Percentiles rank a stretch among this genome's conserved stretches.
Conservation (phyloP, 2,797 vertebrate genomes). For the Philypnodon macrostomus region DNA sequence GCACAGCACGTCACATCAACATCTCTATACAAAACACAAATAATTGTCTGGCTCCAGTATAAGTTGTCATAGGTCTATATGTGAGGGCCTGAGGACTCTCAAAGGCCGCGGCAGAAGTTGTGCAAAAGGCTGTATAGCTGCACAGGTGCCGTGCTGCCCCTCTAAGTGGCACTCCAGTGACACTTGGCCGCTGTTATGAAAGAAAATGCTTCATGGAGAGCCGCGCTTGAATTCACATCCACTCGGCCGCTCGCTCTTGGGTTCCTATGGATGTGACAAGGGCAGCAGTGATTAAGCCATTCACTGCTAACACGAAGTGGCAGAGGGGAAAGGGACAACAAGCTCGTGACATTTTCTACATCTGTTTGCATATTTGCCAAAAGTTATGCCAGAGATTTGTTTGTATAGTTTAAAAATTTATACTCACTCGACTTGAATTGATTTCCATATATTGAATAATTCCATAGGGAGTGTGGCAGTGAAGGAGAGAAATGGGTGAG, state of each 20-base stretch:
- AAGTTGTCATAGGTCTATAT: slow-evolving; percentile 15
- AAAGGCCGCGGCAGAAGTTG: slow-evolving; percentile 20
- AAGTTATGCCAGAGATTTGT: background rate
- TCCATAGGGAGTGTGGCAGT: slow-evolving; percentile 10
- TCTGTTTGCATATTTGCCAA: background rate
- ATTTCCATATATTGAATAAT: slow-evolving; percentile 21
- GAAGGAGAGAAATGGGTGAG: slow-evolving; percentile 4
- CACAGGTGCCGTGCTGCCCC: slow-evolving; percentile 32
- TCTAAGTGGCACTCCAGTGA: slow-evolving; percentile 49
- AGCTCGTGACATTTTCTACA: background rate
- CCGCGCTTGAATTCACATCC: slow-evolving; percentile 52
- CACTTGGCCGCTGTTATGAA: slow-evolving; percentile 35
- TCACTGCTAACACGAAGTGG: slow-evolving; percentile 33
- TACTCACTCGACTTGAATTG: slow-evolving; percentile 5
- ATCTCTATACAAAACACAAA: background rate
- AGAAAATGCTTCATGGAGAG: slow-evolving; percentile 44
- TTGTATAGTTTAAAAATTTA: too few species aligned
- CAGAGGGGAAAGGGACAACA: slow-evolving; percentile 5
- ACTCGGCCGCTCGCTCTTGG: slow-evolving; percentile 30
- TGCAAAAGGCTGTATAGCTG: slow-evolving; percentile 29
- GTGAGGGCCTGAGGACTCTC: slow-evolving; percentile 16
- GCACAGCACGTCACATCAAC: too few species aligned
- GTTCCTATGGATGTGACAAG: slow-evolving; percentile 35
- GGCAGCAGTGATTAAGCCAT: slow-evolving; percentile 28
- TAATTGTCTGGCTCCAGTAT: background rate